phyloP scores from a whole-genome alignment of 2,888 invertebrate genomes.

The Cactoblastis cactorum region DNA sequence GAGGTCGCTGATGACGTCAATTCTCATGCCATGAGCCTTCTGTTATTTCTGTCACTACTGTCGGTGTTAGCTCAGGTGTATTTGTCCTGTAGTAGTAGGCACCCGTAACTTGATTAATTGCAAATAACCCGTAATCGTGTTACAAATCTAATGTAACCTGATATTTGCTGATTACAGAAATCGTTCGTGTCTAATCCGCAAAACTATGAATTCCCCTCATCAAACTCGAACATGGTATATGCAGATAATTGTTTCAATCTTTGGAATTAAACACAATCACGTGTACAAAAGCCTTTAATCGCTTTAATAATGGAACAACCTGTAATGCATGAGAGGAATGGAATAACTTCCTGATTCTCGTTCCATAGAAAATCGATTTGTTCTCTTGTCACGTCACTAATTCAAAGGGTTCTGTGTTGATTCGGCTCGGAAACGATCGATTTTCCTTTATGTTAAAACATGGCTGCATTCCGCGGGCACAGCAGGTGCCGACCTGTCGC shows the following conservation, averaged over 20 bases:
- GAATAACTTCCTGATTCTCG: slow-evolving; percentile 9
- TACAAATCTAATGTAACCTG: too few species aligned
- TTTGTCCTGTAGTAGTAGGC: too few species aligned
- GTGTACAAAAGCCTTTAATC: slow-evolving; percentile 26
- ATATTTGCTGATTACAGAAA: not conserved
- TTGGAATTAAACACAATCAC: slow-evolving; percentile 3
- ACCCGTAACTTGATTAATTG: too few species aligned
- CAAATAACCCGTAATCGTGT: too few species aligned
- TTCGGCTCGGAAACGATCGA: slow-evolving; percentile 17
- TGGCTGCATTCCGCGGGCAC: slow-evolving; percentile 54
- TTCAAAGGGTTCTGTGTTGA: slow-evolving; percentile 9
- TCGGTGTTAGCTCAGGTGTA: too few species aligned
- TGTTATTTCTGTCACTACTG: not conserved
- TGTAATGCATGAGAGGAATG: slow-evolving; percentile 9
- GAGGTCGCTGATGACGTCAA: slow-evolving; percentile 46
- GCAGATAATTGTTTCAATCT: not conserved
- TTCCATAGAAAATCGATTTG: slow-evolving; percentile 8
- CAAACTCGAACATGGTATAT: too few species aligned
- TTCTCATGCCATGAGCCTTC: not conserved
- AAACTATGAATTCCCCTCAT: not conserved
- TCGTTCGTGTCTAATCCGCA: not conserved
- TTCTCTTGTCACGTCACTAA: slow-evolving; percentile 9
- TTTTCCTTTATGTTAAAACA: slow-evolving; percentile 36
- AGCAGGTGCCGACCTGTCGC: slow-evolving; percentile 70
- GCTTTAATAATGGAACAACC: slow-evolving; percentile 24